Percentiles rank a stretch among this genome's conserved stretches.
Evolutionary conservation across 2,113 vertebrate species (phyloP).

Genomic region (Eulacestoma nigropectus): DNA sequence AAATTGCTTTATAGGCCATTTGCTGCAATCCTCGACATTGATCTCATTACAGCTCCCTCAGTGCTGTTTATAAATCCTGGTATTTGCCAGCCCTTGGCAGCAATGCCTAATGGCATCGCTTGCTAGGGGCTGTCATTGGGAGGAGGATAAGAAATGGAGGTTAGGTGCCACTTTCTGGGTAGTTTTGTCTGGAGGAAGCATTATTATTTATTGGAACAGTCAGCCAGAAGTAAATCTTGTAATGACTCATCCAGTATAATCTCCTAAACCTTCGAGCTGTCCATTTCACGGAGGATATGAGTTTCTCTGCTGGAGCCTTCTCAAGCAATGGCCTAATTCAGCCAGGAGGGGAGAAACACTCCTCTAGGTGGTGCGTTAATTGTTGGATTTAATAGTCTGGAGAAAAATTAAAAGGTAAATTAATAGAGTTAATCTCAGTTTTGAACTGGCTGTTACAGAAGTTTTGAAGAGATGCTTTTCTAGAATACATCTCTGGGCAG

Average conservation of each 20-base stretch:
- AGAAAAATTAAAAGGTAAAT: neutral
- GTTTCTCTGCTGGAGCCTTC: neutral
- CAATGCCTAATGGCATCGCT: neutral
- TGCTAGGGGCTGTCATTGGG: neutral
- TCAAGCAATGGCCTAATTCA: neutral
- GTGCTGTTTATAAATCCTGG: neutral
- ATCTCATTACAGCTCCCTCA: constrained; percentile 11
- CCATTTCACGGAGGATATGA: accelerated
- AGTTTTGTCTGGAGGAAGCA: neutral
- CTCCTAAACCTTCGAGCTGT: neutral
- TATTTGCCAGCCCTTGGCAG: neutral
- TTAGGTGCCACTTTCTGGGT: neutral
- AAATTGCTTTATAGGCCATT: constrained; percentile 49
- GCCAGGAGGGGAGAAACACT: neutral
- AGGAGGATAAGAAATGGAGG: neutral
- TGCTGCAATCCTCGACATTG: constrained; percentile 26
- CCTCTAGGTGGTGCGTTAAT: neutral
- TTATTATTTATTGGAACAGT: neutral
- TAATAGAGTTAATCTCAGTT: neutral
- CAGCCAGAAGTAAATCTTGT: neutral
- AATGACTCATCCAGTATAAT: neutral
- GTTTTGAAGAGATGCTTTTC: neutral
- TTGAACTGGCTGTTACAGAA: neutral
- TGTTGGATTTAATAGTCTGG: neutral
- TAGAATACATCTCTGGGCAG: neutral